Evolutionary conservation across 2,113 vertebrate genomes (phyloP), one percentile per base, ranked within the genome.

Genomic region (Saguinus midas): DNA sequence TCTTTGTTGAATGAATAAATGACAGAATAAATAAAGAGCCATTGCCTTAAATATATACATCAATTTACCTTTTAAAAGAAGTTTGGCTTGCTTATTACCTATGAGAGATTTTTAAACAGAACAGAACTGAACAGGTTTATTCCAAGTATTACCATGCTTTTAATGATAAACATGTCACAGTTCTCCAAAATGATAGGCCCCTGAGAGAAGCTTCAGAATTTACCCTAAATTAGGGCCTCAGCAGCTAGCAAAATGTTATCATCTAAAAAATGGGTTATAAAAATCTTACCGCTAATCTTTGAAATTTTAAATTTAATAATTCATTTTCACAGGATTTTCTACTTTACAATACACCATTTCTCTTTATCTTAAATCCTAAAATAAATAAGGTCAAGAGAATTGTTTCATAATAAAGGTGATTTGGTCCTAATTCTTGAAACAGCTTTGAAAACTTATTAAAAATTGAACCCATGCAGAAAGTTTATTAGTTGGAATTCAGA

Each of bases 401-500:
- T 73, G 57, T 96, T 97, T 96, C 87, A 96, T 96, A 97, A 96
- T 90, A 13, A 55, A 96, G 66, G 66, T 96, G 66, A 96, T 40
- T 92, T 96, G 61, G 76, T 76, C 72, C 90, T 91, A 96, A 95
- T 96, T 97, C 92, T 97, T 97, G 70, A 97, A 97, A 97, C 96
- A 98, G 80, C 90, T 97, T 97, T 96, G 92, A 92, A 79, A 97
- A 92, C 32, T 73, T 92, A 96, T 64, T 96, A 81, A 97, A 97
- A 97, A 97, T n/a, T 96, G 95, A 97, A 96, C 29, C 11, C 70
- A 72, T 78, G 50, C 76, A 97, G 84, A 97, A 97, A 98, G 96
- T 96, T 98, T 97, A 97, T 92, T 97, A 96, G 64, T 84, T 96
- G 73, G 87, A 97, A 97, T 97, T 96, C 86, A 92, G 97, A 97